Percentiles rank a stretch among this genome's conserved stretches.
phyloP scores from a whole-genome alignment of 2,888 invertebrate genomes.

The Drosophila dives region DNA sequence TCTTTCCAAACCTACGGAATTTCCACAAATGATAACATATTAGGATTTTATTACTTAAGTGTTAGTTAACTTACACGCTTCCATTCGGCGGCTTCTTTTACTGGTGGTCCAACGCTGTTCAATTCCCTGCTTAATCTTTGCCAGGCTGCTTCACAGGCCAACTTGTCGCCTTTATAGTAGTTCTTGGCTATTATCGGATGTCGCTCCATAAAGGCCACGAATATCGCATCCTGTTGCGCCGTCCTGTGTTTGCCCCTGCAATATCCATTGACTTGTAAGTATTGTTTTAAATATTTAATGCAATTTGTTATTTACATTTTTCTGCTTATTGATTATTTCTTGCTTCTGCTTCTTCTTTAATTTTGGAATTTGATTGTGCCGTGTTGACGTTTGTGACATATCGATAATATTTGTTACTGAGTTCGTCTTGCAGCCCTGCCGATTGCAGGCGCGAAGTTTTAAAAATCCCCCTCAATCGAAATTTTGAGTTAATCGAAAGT shows the following conservation, averaged over 20 bases:
- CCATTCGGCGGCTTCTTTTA: constrained; percentile 65
- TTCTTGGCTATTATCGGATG: constrained; percentile 69
- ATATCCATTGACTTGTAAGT: background rate
- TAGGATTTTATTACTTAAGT: background rate
- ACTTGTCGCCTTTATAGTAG: constrained; percentile 62
- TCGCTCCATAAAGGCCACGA: constrained; percentile 68
- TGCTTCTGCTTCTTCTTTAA: background rate
- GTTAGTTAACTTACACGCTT: constrained; percentile 49
- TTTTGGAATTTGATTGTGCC: background rate
- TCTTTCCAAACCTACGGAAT: constrained; percentile 63
- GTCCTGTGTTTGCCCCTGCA: constrained; percentile 72
- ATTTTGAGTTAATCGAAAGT: background rate
- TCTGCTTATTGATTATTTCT: constrained; percentile 44
- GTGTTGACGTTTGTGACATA: constrained; percentile 1
- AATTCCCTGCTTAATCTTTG: constrained; percentile 58
- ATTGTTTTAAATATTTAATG: background rate
- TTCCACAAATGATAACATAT: too few relatives aligned
- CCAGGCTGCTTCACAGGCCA: constrained; percentile 67
- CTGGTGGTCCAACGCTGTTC: constrained; percentile 68
- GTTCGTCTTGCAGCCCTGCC: constrained; percentile 11
- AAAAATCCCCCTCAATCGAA: background rate
- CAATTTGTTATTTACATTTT: constrained; percentile 50
- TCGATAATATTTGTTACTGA: constrained; percentile 2
- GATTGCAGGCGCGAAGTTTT: background rate
- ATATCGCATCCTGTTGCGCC: constrained; percentile 67